Percentiles rank a stretch among this genome's conserved stretches.
Evolutionary conservation across 2,888 invertebrate species (phyloP).

Genomic region (Lydus trimaculatus): DNA sequence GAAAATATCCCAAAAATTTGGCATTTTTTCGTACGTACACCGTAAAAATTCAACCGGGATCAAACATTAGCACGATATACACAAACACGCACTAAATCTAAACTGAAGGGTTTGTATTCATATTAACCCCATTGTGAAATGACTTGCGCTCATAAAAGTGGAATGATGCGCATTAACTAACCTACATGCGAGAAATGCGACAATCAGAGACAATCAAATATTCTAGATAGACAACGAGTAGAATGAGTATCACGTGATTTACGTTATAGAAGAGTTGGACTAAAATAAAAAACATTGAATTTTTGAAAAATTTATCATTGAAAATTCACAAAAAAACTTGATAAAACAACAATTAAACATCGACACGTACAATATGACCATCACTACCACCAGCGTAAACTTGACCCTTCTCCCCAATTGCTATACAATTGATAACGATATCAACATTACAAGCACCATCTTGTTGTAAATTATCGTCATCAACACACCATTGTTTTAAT

Average conservation of each 20-base stretch:
- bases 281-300: not conserved
- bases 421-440: conserved; percentile 47
- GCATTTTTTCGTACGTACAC: conserved; percentile 57
- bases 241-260: too few species aligned
- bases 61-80: conserved; percentile 41
- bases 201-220: too few species aligned
- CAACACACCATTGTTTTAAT: conserved; percentile 60
- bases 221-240: too few species aligned
- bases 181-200: too few species aligned
- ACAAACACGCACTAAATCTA: not conserved
- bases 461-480: conserved; percentile 35
- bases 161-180: too few species aligned
- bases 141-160: not conserved
- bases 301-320: not conserved
- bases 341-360: conserved; percentile 19
- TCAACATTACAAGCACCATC: conserved; percentile 44
- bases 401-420: conserved; percentile 45
- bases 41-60: conserved; percentile 45
- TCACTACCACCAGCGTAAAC: conserved; percentile 68
- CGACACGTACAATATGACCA: conserved; percentile 59
- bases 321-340: not conserved
- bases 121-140: not conserved
- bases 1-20: conserved; percentile 70
- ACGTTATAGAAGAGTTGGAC: too few species aligned
- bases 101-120: not conserved